These are phyloP conservation scores for Charadrius vociferus DNA, from an alignment of 2,113 vertebrate species.

Conservation along the genomic window DNA sequence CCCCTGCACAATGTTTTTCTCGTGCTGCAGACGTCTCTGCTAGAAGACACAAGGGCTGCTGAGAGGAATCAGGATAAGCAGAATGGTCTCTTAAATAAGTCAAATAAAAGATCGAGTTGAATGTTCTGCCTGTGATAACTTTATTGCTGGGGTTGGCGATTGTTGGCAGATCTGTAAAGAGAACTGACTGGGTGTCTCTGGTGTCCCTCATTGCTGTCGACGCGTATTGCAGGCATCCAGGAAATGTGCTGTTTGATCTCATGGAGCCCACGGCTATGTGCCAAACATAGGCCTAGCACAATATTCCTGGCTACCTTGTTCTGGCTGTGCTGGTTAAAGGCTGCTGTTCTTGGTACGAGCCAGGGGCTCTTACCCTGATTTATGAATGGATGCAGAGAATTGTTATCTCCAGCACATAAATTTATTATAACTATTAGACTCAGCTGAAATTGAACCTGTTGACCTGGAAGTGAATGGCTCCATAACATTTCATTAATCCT, in stretches of 20 bases:
- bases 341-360: not conserved
- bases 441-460: conserved; percentile 53
- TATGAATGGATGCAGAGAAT: not conserved
- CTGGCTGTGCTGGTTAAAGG: not conserved
- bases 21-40: not conserved
- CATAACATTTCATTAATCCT: conserved; percentile 65
- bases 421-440: conserved; percentile 57
- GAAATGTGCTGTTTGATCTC: not conserved
- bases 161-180: conserved; percentile 1
- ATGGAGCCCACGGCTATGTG: not conserved
- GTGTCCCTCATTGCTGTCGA: not conserved
- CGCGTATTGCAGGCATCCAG: not conserved
- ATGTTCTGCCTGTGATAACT: not conserved
- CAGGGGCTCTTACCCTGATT: not conserved
- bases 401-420: conserved; percentile 39
- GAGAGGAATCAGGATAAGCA: not conserved
- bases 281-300: not conserved
- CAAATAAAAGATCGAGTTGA: not conserved
- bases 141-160: not conserved
- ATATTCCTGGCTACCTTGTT: not conserved
- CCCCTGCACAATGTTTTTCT: not conserved
- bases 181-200: not conserved
- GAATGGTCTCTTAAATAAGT: not conserved
- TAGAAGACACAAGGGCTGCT: not conserved
- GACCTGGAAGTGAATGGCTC: conserved; percentile 61